Evolutionary conservation across 2,888 invertebrate genomes (phyloP).

Genomic region (Ferdinandea cuprea): DNA sequence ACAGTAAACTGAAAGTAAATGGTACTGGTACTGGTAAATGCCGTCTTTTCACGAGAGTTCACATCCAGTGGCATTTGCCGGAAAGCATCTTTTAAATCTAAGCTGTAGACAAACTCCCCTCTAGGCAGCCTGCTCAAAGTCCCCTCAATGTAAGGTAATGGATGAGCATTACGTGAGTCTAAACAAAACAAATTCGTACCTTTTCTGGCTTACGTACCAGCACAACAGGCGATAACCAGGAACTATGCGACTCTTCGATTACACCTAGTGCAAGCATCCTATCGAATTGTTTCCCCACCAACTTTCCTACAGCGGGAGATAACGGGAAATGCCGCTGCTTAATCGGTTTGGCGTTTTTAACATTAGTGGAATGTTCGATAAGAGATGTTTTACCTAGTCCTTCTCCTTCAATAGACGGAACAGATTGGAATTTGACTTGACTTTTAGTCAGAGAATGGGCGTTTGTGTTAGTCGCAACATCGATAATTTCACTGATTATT

Average conservation of each 20-base stretch:
- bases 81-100: no score
- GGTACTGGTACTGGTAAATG: conserved; percentile 13
- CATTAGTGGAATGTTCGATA: no score
- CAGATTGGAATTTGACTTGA: background rate
- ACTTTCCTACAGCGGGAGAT: background rate
- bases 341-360: no score
- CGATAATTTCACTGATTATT: background rate
- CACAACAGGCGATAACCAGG: background rate
- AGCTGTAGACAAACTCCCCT: no score
- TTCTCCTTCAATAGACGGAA: background rate
- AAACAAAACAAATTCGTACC: background rate
- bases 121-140: no score
- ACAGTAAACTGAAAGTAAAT: conserved; percentile 3
- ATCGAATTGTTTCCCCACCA: no score
- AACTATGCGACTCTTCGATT: background rate
- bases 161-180: background rate
- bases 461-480: background rate
- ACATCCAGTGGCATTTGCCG: background rate
- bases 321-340: background rate
- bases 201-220: conserved; percentile 3
- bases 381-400: background rate
- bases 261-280: no score
- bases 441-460: background rate
- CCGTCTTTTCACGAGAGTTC: conserved; percentile 1
- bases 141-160: no score